phyloP scores from a whole-genome alignment of 2,888 invertebrate species.

The Megalurothrips usitatus region DNA sequence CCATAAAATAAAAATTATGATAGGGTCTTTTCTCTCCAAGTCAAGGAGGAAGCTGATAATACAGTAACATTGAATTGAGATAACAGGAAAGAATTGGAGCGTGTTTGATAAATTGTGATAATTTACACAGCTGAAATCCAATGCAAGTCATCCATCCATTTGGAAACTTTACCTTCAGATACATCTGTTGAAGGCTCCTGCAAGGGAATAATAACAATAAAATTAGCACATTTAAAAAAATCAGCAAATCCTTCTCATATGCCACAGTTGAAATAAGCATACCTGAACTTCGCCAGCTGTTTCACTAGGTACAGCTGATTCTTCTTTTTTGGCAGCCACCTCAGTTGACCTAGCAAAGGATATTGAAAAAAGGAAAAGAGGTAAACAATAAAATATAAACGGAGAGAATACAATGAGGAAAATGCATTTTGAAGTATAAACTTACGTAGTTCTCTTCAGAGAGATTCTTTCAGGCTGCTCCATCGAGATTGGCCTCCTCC shows the following conservation, averaged over 20 bases:
- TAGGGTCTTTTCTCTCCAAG: too few species aligned
- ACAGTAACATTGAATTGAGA: too few species aligned
- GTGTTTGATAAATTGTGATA: not conserved
- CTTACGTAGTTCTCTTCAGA: conserved; percentile 43
- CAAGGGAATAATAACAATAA: not conserved
- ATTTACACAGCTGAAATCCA: not conserved
- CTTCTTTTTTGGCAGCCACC: too few species aligned
- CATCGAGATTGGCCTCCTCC: not conserved
- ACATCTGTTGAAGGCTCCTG: too few species aligned
- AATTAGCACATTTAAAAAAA: not conserved
- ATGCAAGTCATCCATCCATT: not conserved
- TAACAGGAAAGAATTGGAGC: not conserved
- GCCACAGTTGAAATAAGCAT: too few species aligned
- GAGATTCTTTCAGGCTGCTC: not conserved
- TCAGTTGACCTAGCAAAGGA: not conserved
- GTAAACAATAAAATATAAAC: too few species aligned
- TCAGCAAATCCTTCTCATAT: not conserved
- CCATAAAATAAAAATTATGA: too few species aligned
- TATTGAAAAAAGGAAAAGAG: too few species aligned
- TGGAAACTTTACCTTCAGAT: not conserved
- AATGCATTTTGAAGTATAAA: not conserved
- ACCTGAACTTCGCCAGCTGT: too few species aligned
- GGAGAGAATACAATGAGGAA: not conserved
- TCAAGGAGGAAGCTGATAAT: too few species aligned
- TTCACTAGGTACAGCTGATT: too few species aligned